Conservation (phyloP, 1,140 invertebrate species). For the Eupristina koningsbergeri region DNA sequence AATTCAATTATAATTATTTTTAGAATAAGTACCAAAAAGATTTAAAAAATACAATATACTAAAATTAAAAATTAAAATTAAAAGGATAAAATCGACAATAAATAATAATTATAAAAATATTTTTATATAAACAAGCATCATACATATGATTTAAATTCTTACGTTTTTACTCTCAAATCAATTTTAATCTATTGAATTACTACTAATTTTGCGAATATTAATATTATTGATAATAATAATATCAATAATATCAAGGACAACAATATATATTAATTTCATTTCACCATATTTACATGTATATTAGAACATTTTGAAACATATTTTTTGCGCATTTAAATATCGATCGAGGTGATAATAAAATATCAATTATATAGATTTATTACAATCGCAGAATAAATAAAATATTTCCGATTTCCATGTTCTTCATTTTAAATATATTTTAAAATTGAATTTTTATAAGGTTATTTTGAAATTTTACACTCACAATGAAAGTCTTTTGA, state of each 20-base stretch:
- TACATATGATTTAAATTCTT: neutral
- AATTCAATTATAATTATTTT: no score
- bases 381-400: neutral
- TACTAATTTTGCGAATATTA: neutral
- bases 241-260: no score
- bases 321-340: neutral
- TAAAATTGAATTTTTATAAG: neutral
- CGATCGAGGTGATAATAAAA: neutral
- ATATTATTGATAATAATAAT: neutral
- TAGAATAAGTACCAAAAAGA: no score
- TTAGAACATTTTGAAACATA: neutral
- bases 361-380: neutral
- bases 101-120: no score
- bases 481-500: neutral
- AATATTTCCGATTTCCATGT: no score
- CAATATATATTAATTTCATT: neutral
- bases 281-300: no score
- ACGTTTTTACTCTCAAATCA: neutral
- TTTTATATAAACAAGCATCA: no score
- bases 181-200: neutral
- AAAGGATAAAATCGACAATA: constrained; percentile 1
- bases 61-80: neutral
- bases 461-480: neutral
- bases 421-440: no score
- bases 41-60: no score